Evolutionary conservation across 37 sponge, comb jelly and placozoan species (phyloP).

Genomic region (Mnemiopsis leidyi): DNA sequence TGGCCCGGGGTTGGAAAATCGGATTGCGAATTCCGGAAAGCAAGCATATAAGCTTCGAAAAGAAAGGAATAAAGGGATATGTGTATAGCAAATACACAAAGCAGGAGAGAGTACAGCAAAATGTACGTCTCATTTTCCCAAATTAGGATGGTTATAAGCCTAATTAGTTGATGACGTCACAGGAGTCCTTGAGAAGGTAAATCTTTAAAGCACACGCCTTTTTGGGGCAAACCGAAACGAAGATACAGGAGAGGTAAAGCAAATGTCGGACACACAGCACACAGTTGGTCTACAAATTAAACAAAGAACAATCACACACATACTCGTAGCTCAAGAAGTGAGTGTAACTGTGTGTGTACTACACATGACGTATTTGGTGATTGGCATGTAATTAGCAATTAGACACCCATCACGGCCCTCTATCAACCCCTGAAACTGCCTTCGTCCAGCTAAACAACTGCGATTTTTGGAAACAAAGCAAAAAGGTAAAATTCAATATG

Average conservation of each 20-base stretch:
- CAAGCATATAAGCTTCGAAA: background rate
- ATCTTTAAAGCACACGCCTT: background rate
- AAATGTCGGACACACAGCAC: background rate
- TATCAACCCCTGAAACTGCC: background rate
- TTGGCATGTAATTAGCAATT: conserved; percentile 52
- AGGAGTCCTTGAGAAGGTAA: background rate
- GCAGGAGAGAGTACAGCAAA: background rate
- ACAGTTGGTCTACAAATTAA: conserved; percentile 24
- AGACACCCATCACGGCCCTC: conserved; percentile 38
- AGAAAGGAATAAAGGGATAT: background rate
- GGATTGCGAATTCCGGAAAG: background rate
- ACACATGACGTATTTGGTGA: conserved; percentile 36
- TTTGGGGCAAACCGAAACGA: background rate
- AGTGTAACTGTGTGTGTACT: conserved; percentile 15
- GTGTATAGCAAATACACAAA: background rate
- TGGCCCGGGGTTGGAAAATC: background rate
- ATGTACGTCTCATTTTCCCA: background rate
- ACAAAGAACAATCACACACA: conserved; percentile 59
- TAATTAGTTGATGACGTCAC: background rate
- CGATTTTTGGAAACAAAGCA: conserved; percentile 65
- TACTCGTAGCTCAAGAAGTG: conserved; percentile 19
- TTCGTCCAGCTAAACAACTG: background rate
- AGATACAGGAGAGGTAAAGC: background rate
- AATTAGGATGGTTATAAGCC: background rate
- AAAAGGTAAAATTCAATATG: conserved; percentile 67